A percentile compares a stretch with the other conserved stretches of the same genome.
Conservation (phyloP, 2,888 invertebrate genomes). For the Panopea generosa region DNA sequence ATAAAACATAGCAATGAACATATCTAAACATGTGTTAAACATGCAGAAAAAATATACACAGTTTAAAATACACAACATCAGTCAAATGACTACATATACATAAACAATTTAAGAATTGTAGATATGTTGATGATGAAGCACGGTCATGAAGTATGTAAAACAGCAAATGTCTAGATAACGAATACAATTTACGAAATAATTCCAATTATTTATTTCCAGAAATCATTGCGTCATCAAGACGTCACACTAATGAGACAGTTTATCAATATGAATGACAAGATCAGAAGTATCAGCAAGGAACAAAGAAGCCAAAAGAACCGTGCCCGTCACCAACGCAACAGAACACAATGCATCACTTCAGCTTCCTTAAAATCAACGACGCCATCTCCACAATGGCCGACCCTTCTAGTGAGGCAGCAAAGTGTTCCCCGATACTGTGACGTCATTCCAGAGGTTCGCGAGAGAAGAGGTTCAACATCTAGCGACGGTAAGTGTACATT, state of each 20-base stretch:
- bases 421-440: conserved; percentile 61
- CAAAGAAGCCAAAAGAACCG: conserved; percentile 40
- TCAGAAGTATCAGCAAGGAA: conserved; percentile 53
- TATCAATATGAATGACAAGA: conserved; percentile 60
- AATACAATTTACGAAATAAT: no score
- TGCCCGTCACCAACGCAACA: conserved; percentile 36
- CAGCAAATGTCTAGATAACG: no score
- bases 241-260: conserved; percentile 61
- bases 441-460: conserved; percentile 53
- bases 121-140: no score
- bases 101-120: no score
- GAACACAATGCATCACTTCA: conserved; percentile 20
- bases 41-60: no score
- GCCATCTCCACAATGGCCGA: conserved; percentile 48
- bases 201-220: conserved; percentile 42
- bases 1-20: no score
- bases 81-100: no score
- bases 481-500: conserved; percentile 46
- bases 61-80: no score
- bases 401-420: conserved; percentile 53
- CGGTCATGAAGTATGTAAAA: no score
- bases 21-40: no score
- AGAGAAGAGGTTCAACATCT: conserved; percentile 36
- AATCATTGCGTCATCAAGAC: conserved; percentile 63
- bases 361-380: conserved; percentile 41